Conservation (phyloP, 2,797 vertebrate species). For the Crax fasciolata region DNA sequence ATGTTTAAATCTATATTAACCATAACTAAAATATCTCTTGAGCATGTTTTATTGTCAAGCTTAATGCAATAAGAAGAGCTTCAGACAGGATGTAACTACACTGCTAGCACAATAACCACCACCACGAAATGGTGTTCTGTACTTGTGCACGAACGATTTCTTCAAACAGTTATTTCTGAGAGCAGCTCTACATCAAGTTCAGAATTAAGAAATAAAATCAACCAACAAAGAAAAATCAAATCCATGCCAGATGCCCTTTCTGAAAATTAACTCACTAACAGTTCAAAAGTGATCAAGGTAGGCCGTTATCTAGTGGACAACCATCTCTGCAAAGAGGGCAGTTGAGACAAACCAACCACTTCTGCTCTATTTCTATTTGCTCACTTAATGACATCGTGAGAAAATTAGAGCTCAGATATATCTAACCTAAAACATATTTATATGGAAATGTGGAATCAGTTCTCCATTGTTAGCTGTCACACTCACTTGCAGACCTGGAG, state of each 20-base stretch:
- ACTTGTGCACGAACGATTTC: not conserved
- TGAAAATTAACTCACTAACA: not conserved
- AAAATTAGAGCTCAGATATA: not conserved
- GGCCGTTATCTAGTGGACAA: not conserved
- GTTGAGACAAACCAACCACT: not conserved
- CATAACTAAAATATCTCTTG: not conserved
- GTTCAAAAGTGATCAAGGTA: not conserved
- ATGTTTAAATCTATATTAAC: not conserved
- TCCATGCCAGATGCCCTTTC: not conserved
- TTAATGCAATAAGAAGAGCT: not conserved
- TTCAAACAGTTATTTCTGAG: not conserved
- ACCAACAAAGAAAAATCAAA: not conserved
- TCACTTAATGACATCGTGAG: not conserved
- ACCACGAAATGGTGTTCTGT: not conserved
- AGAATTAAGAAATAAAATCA: not conserved
- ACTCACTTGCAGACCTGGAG: accelerated
- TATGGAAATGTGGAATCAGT: not conserved
- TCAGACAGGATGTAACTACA: not conserved
- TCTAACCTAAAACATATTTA: not conserved
- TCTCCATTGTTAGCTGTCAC: not conserved
- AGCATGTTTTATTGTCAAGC: not conserved
- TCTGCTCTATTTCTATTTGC: not conserved
- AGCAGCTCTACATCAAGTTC: not conserved
- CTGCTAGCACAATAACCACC: not conserved
- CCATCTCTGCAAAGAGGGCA: not conserved